These are phyloP conservation scores for Nysson spinosus DNA, from an alignment of 2,888 invertebrate genomes.

Conservation along the genomic window DNA sequence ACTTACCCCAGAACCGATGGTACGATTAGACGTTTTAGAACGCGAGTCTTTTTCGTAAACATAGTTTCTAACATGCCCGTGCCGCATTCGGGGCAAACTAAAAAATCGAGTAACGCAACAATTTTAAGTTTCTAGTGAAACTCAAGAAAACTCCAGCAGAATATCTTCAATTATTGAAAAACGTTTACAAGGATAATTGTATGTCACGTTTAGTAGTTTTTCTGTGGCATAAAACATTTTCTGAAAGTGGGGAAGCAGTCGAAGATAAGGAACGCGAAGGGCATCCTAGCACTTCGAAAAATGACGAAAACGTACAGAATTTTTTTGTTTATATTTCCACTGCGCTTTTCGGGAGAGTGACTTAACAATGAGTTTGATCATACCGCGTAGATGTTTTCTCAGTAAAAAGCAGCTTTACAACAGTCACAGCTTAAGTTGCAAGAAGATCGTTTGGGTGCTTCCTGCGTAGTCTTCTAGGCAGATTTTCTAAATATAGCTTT, in stretches of 20 bases:
- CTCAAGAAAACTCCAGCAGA: background rate
- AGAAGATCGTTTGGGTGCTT: background rate
- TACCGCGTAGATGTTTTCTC: too few relatives aligned
- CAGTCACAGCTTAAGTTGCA: background rate
- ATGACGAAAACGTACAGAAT: too few relatives aligned
- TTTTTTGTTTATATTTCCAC: too few relatives aligned
- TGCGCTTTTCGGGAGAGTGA: too few relatives aligned
- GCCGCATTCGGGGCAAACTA: background rate
- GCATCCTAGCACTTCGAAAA: too few relatives aligned
- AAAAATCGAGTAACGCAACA: background rate
- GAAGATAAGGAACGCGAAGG: too few relatives aligned
- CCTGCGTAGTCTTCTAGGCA: background rate
- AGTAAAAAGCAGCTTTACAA: too few relatives aligned
- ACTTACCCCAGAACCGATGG: too few relatives aligned
- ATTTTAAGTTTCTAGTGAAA: background rate
- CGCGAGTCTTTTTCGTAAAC: too few relatives aligned
- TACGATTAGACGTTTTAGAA: too few relatives aligned
- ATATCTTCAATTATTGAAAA: background rate
- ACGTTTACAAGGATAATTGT: background rate
- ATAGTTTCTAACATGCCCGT: too few relatives aligned
- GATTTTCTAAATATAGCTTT: background rate
- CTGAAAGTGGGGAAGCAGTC: background rate
- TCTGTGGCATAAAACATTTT: background rate
- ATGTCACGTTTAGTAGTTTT: background rate
- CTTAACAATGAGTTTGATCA: too few relatives aligned